Evolutionary conservation across 2,888 invertebrate species (phyloP), one percentile per base, ranked within the genome.

Genomic region (Xanthia icteritia): DNA sequence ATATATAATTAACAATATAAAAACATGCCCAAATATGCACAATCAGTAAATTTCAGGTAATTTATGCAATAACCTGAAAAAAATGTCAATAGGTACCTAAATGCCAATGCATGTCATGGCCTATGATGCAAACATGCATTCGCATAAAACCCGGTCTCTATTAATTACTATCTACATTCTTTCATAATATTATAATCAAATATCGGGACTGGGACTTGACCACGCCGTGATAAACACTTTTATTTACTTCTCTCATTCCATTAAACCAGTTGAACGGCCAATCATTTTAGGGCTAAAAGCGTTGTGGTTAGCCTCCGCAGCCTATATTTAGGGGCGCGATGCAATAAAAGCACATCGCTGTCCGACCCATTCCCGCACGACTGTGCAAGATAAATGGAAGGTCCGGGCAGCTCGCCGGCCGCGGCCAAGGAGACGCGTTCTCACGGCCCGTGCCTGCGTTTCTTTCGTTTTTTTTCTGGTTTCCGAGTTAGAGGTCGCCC

Each of bases 331-430:
- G 94, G 95, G 95, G 93, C 93, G 94, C 93, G 92, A 94, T 94
- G 94, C 96, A 96, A 96, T 96, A 96, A 96, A 95, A 96, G 94
- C 94, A 96, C 94, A 94, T 94, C 93, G 93, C 92, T 93, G 93
- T 92, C 94, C 94, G 93, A 92, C 93, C 94, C 95, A 95, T 95
- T 95, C 96, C 94, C 94, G 94, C 96, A 96, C 96, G 96, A 96
- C 96, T 93, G 94, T 96, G 93, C 94, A 94, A 96, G 96, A 96
- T 96, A 96, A 96, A 96, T 96, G 96, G 94, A 93, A 92, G 94
- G 93, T 90, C 90, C 92, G 90, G 91, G 90, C 91, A 90, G 89
- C 91, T 90, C 90, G 89, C 91, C 92, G 91, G 89, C 91, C 93
- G 92, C 91, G 91, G 89, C 91, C 91, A 91, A 93, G 94, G 94